These are phyloP conservation scores for Neomicropteryx cornuta DNA, from an alignment of 1,140 invertebrate genomes.

Conservation along the genomic window DNA sequence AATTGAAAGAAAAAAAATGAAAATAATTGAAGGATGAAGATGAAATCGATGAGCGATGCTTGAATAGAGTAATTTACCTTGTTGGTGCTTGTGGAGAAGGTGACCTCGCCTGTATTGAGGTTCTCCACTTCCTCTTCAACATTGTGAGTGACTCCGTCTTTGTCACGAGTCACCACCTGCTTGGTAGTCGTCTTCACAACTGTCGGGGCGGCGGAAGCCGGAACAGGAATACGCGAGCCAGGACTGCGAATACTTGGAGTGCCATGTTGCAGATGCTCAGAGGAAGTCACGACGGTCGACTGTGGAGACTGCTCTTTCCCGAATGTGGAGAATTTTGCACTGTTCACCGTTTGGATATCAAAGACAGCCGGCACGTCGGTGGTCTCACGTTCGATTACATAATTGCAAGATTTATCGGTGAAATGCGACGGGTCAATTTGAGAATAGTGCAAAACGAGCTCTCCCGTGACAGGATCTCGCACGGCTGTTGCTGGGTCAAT, in stretches of 20 bases:
- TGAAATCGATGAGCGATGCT: too few relatives aligned
- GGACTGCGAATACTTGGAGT: slow-evolving; percentile 5
- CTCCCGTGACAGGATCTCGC: slow-evolving; percentile 51
- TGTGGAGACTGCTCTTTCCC: slow-evolving; percentile 36
- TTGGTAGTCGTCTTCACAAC: slow-evolving; percentile 86
- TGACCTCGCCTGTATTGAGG: slow-evolving; percentile 71
- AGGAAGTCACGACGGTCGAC: too few relatives aligned
- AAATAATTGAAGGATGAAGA: too few relatives aligned
- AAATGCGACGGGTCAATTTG: slow-evolving; percentile 60
- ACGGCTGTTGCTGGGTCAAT: slow-evolving; percentile 50
- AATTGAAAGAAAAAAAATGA: slow-evolving; percentile 9
- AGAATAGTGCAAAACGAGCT: slow-evolving; percentile 50
- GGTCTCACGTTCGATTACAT: slow-evolving; percentile 39
- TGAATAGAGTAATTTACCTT: too few relatives aligned
- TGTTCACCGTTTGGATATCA: slow-evolving; percentile 39
- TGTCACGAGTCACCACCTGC: slow-evolving; percentile 75
- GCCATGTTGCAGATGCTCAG: too few relatives aligned
- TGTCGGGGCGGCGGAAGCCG: slow-evolving; percentile 48
- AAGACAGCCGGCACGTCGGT: slow-evolving; percentile 38
- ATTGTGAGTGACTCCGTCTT: slow-evolving; percentile 75
- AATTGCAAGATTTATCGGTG: slow-evolving; percentile 42
- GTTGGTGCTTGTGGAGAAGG: slow-evolving; percentile 72
- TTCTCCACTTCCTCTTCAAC: slow-evolving; percentile 82
- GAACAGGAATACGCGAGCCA: slow-evolving; percentile 24
- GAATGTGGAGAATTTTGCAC: slow-evolving; percentile 38